Percentiles rank a stretch among this genome's conserved stretches.
These are phyloP conservation scores for Coreius guichenoti DNA, from an alignment of 2,797 vertebrate species.

Conservation along the genomic window DNA sequence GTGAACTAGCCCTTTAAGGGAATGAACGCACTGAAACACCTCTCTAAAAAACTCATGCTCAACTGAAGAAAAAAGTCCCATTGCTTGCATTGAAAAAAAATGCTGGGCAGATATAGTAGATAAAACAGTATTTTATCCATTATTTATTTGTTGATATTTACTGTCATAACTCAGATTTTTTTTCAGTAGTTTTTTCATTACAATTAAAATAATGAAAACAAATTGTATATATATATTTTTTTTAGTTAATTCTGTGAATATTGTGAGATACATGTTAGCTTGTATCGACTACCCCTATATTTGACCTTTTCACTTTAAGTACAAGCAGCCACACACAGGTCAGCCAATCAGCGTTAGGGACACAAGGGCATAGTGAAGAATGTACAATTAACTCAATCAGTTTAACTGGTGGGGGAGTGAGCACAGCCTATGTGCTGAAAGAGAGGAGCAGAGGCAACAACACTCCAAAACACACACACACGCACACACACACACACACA, in stretches of 20 bases:
- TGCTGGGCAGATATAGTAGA: too few species aligned
- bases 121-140: too few species aligned
- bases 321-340: conserved; percentile 34
- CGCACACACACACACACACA: conserved; percentile 59
- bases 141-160: too few species aligned
- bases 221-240: not conserved
- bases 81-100: not conserved
- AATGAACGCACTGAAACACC: not conserved
- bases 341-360: conserved; percentile 61
- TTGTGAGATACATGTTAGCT: not conserved
- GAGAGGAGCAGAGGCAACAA: conserved; percentile 52
- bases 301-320: conserved; percentile 31
- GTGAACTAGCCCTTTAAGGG: not conserved
- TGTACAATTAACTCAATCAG: conserved; percentile 65
- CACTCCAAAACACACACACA: conserved; percentile 31
- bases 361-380: conserved; percentile 59
- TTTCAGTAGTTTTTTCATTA: too few species aligned
- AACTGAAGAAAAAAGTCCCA: not conserved
- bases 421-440: conserved; percentile 51
- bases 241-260: not conserved
- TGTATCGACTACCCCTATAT: not conserved
- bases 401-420: conserved; percentile 58
- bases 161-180: too few species aligned
- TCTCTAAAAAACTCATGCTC: not conserved
- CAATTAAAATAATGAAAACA: too few species aligned